Evolutionary conservation across 2,888 invertebrate genomes (phyloP).

Genomic region (Ennomos erosarius): DNA sequence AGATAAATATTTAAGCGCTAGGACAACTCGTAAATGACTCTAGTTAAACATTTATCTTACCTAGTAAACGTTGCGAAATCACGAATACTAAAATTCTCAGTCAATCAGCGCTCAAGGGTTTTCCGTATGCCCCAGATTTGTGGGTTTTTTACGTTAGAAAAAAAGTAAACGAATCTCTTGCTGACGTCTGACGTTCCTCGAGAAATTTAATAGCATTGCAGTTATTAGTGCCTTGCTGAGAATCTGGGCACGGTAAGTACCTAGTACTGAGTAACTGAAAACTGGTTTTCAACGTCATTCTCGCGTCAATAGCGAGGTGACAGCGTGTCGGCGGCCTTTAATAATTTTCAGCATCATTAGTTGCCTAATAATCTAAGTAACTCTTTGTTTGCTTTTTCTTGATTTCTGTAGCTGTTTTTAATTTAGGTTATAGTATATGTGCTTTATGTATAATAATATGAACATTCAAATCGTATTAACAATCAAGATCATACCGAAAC

Average conservation of each 20-base stretch:
- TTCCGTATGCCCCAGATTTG: slow-evolving; percentile 11
- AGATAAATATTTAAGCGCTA: slow-evolving; percentile 16
- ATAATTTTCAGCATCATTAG: too few relatives aligned
- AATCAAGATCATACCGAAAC: too few relatives aligned
- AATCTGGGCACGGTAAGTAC: neutral
- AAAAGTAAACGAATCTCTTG: neutral
- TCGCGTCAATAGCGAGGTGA: neutral
- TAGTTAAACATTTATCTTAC: slow-evolving; percentile 8
- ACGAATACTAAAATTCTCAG: slow-evolving; percentile 15
- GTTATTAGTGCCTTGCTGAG: neutral
- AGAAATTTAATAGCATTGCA: too few relatives aligned
- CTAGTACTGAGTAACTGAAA: neutral
- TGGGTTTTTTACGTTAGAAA: slow-evolving; percentile 6
- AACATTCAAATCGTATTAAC: too few relatives aligned
- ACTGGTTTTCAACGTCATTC: slow-evolving; percentile 4
- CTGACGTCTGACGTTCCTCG: slow-evolving; percentile 1
- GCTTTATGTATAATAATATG: too few relatives aligned
- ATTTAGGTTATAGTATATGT: too few relatives aligned
- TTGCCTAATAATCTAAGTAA: too few relatives aligned
- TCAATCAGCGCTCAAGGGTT: slow-evolving; percentile 15
- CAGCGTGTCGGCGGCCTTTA: too few relatives aligned
- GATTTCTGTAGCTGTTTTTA: too few relatives aligned
- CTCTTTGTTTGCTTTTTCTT: too few relatives aligned
- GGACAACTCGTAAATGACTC: slow-evolving; percentile 10
- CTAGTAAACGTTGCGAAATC: slow-evolving; percentile 12